Base-by-base conservation (phyloP, 1,140 invertebrate species). In the Bombus difficillimus region DNA sequence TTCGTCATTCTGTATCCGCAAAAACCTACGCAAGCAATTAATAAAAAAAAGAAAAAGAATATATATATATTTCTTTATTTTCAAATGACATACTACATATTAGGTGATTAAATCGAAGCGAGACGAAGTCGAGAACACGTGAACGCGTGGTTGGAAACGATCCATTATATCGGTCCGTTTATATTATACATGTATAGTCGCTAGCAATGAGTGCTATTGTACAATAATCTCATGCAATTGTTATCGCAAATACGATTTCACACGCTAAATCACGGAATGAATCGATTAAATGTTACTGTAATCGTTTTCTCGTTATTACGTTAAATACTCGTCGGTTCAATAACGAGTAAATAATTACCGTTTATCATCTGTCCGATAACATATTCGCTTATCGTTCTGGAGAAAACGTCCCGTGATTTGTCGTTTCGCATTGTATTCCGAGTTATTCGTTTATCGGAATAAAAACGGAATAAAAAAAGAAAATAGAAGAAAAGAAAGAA, bases 221-320 rank as follows among this genome's bases (percentile, higher is more conserved):
- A 28, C 28, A 66, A 66, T 83, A 76, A 74, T 53, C 41, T n/a
- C 32, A 18, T 10, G 32, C 18, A 32, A 75, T 43, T 83, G 59
- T 83, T 72, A 83, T 68, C 72, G 13, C 43, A 41, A 77, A 75
- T 25, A 41, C 43, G 73, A 76, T 75, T 39, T 77, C 62, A 9
- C 6, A 22, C 68, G 39, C 32, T 76, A 57, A 66, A 77, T 68
- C 39, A 37, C n/a, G 34, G 28, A 0, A 3, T 1, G 32, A 37
- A 74, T 34, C 71, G 73, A 77, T 83, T 34, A 53, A 75, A 47
- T 12, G 39, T 62, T 47, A 39, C 59, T 41, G 43, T 37, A 75
- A 53, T 76, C 41, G 81, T 76, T 66, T 83, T 59, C 72, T 74
- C 72, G 59, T 76, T 76, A 76, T 13, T 32, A 0, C 34, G 34